Conservation (phyloP, 2,888 invertebrate species). For the Drosophila paranaensis region DNA sequence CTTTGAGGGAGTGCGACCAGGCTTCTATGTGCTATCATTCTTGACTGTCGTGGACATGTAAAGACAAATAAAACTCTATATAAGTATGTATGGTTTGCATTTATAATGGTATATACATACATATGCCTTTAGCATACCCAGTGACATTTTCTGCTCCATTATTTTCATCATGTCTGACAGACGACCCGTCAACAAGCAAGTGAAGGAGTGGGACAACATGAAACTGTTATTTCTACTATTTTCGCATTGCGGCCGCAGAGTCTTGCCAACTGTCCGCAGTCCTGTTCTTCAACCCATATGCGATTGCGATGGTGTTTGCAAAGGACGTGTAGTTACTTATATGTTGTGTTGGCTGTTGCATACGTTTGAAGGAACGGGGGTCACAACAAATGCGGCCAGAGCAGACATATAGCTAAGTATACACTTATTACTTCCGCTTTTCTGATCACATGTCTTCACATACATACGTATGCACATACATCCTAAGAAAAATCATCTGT, state of each 20-base stretch:
- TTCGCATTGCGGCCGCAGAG: slow-evolving; percentile 43
- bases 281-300: slow-evolving; percentile 42
- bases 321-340: slow-evolving; percentile 1
- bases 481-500: slow-evolving; percentile 16
- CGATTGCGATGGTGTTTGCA: slow-evolving; percentile 40
- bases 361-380: slow-evolving; percentile 14
- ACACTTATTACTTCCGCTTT: slow-evolving; percentile 40
- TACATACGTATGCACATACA: neutral
- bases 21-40: neutral
- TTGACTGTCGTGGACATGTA: slow-evolving; percentile 12
- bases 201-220: slow-evolving; percentile 55
- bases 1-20: slow-evolving; percentile 1
- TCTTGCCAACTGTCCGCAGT: slow-evolving; percentile 33
- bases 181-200: slow-evolving; percentile 78
- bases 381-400: slow-evolving; percentile 13
- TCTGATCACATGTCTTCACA: neutral
- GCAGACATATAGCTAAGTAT: slow-evolving; percentile 40
- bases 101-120: slow-evolving; percentile 22
- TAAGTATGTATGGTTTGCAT: slow-evolving; percentile 13
- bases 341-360: slow-evolving; percentile 40
- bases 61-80: neutral
- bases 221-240: slow-evolving; percentile 54
- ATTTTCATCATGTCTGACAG: slow-evolving; percentile 80
- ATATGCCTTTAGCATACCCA: slow-evolving; percentile 68
- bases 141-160: slow-evolving; percentile 80